Evolutionary conservation across 2,888 invertebrate species (phyloP), one percentile per base, ranked within the genome.

Genomic region (Synanthedon formicaeformis): DNA sequence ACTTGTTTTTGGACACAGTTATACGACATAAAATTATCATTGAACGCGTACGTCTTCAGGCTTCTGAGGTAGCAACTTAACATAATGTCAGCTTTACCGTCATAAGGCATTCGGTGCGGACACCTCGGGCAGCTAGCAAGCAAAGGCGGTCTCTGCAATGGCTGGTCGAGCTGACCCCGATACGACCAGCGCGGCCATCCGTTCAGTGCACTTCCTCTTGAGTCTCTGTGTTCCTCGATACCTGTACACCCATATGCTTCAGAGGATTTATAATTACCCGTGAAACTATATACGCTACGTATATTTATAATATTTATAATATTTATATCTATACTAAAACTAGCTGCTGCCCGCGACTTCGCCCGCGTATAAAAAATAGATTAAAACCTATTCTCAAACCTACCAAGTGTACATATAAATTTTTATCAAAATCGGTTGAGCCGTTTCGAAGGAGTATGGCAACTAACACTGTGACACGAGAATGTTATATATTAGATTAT

Each of bases 41-140:
- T 27, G 27, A 34, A 34, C 34, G 34, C 34, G 23, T 23, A 23
- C 23, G 8, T 10, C 34, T 34, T 34, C 34, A 10, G 34, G 34
- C 8, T 34, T 34, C 34, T 10, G 8, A 34, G 34, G 34, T 10
- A 10, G 2, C 8, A 34, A 5, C 5, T 23, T 23, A 23, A 34
- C 34, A 10, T 34, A 10, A 34, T 34, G 3, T 34, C 34, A 45
- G 3, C 10, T 16, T 73, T 57, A 84, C 84, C 82, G 56, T 83
- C 82, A 57, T 82, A 83, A 54, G 69, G 71, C 2, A 72, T 72
- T 50, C 71, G 60, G 52, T 79, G 75, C 1, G 80, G 75, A 59
- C 85, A 85, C 53, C 75, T 68, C 16, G 82, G 81, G 65, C 85
- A 86, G 74, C 83, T 86, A 86, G 76, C 86, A 86, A 75, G 81